Evolutionary conservation across 1,140 invertebrate species (phyloP).

Genomic region (Drosophila punjabiensis): DNA sequence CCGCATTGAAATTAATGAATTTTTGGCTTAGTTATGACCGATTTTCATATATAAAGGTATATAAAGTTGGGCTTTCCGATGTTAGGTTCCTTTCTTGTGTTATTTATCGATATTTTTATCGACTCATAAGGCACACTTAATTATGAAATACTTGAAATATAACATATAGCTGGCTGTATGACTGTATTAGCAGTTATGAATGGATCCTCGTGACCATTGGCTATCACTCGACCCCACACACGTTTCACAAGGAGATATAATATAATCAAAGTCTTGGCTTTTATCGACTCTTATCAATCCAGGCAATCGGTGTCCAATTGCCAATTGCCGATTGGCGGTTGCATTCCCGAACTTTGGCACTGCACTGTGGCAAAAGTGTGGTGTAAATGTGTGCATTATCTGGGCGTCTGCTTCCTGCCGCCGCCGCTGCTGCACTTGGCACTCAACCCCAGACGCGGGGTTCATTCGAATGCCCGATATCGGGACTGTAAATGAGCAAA

Average conservation of each 20-base stretch:
- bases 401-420: conserved; percentile 28
- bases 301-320: conserved; percentile 29
- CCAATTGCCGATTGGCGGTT: conserved; percentile 10
- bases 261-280: conserved; percentile 31
- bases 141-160: not conserved
- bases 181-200: not conserved
- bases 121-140: not conserved
- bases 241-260: not conserved
- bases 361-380: conserved; percentile 12
- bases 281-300: conserved; percentile 23
- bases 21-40: too few relatives aligned
- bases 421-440: conserved; percentile 31
- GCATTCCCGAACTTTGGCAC: conserved; percentile 23
- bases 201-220: conserved; percentile 6
- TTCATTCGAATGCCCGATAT: conserved; percentile 49
- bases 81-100: too few relatives aligned
- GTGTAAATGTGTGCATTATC: conserved; percentile 8
- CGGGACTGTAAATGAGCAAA: conserved; percentile 54
- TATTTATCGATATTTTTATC: not conserved
- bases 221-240: not conserved
- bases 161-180: not conserved
- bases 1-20: too few relatives aligned
- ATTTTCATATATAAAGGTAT: too few relatives aligned
- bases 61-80: too few relatives aligned
- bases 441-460: conserved; percentile 16